phyloP scores from a whole-genome alignment of 2,797 vertebrate genomes.

The Chelmon rostratus region DNA sequence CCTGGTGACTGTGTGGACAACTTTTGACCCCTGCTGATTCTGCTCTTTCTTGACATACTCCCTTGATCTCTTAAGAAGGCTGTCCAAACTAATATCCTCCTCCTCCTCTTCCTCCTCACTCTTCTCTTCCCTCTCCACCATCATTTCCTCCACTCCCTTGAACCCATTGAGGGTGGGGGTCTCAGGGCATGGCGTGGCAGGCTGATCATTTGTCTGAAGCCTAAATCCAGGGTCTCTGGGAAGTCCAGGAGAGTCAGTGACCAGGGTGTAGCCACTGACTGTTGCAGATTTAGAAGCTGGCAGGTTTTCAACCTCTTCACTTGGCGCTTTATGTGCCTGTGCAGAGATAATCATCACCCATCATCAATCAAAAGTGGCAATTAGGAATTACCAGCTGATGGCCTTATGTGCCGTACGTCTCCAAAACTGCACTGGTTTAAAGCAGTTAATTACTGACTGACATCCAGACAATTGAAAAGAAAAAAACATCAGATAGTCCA shows the following conservation, averaged over 20 bases:
- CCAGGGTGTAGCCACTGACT: conserved; percentile 74
- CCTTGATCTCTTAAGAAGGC: conserved; percentile 91
- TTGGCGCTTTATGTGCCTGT: conserved; percentile 82
- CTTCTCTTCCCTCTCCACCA: conserved; percentile 52
- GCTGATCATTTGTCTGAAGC: conserved; percentile 26
- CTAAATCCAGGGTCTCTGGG: conserved; percentile 53
- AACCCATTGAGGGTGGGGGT: conserved; percentile 45
- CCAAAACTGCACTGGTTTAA: background rate
- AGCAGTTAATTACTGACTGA: background rate
- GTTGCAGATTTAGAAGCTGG: conserved; percentile 69
- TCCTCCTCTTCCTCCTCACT: conserved; percentile 80
- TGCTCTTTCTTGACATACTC: conserved; percentile 92
- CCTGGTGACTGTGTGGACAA: conserved; percentile 47
- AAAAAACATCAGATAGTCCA: background rate
- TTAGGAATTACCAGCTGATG: background rate
- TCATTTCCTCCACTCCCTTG: conserved; percentile 41
- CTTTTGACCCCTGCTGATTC: conserved; percentile 80
- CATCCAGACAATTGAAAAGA: background rate
- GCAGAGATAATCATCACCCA: conserved; percentile 29
- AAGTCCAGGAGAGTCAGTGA: conserved; percentile 76
- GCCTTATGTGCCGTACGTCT: background rate
- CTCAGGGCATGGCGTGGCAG: conserved; percentile 29
- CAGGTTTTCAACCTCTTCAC: conserved; percentile 59
- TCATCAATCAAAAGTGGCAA: conserved; percentile 1
- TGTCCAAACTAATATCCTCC: conserved; percentile 90